Evolutionary conservation across 2,113 vertebrate species (phyloP), one percentile per base, ranked within the genome.

Genomic region (Peromyscus californicus): DNA sequence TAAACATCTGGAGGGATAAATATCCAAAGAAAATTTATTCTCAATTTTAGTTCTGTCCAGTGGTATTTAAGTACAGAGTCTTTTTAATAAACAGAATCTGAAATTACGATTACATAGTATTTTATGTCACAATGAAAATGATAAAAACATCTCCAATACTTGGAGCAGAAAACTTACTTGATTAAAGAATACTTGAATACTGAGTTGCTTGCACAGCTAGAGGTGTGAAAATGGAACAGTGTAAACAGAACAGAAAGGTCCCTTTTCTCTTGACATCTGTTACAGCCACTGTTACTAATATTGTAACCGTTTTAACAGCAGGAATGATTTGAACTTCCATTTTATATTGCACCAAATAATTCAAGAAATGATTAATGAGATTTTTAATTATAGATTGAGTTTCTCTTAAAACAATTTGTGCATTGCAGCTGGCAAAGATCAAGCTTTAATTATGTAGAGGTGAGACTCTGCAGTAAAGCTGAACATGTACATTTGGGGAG

Each of bases 351-450:
- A 97, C 88, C 75, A 94, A 97, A 98, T 97, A 96, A 94, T 96
- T 95, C 96, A n/a, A 79, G 75, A 96, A 94, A 87, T 97, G 95
- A 98, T 97, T 98, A 98, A 97, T 96, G 97, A 95, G 96, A 80
- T 90, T 95, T 96, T 96, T 92, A 98, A 97, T 97, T 97, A 93
- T 90, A 93, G 86, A 93, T 67, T 94, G 95, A 97, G 86, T 95
- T 97, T 96, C 74, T 94, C 51, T 91, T 97, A 94, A 97, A 96
- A 87, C 95, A 96, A 69, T 95, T 91, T 97, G 95, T 91, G 89
- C 57, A 96, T 59, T 85, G 82, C 83, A 97, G 93, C 94, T 96
- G 96, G 87, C 94, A 94, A 94, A 80, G 42, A 96, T 94, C 83
- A 91, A 67, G 13, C n/a, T 92, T 96, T 98, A 98, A 96, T 97